These are phyloP conservation scores for Thysanoteuthis rhombus DNA, from an alignment of 2,888 invertebrate genomes.

Conservation along the genomic window DNA sequence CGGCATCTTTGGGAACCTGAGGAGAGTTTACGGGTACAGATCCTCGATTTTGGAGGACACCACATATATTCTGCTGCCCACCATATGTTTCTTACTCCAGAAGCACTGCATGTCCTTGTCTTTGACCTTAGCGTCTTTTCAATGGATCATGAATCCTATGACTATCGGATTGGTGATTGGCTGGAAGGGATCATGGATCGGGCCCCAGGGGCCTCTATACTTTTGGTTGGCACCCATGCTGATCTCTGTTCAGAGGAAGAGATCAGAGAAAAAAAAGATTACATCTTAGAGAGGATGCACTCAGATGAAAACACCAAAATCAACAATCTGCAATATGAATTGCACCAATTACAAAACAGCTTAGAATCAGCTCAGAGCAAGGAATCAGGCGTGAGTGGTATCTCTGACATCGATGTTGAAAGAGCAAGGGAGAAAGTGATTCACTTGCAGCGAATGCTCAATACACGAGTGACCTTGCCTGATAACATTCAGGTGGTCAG, in stretches of 20 bases:
- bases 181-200: conserved; percentile 58
- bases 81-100: conserved; percentile 60
- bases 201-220: conserved; percentile 56
- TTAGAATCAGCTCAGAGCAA: not conserved
- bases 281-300: conserved; percentile 52
- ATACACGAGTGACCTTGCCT: conserved; percentile 52
- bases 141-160: conserved; percentile 43
- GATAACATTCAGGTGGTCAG: conserved; percentile 52
- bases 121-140: conserved; percentile 54
- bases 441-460: conserved; percentile 51
- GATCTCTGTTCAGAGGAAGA: conserved; percentile 52
- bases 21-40: conserved; percentile 53
- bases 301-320: conserved; percentile 51
- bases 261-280: conserved; percentile 44
- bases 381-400: conserved; percentile 34
- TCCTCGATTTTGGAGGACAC: conserved; percentile 62
- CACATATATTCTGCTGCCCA: conserved; percentile 64
- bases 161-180: conserved; percentile 56
- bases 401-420: conserved; percentile 54
- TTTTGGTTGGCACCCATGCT: conserved; percentile 57
- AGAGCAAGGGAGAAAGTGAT: conserved; percentile 52
- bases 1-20: conserved; percentile 62
- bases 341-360: conserved; percentile 29
- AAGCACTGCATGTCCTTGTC: conserved; percentile 59
- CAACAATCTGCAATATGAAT: conserved; percentile 41